phyloP scores from a whole-genome alignment of 2,797 vertebrate genomes.

The Microctenopoma stevenorrisi region DNA sequence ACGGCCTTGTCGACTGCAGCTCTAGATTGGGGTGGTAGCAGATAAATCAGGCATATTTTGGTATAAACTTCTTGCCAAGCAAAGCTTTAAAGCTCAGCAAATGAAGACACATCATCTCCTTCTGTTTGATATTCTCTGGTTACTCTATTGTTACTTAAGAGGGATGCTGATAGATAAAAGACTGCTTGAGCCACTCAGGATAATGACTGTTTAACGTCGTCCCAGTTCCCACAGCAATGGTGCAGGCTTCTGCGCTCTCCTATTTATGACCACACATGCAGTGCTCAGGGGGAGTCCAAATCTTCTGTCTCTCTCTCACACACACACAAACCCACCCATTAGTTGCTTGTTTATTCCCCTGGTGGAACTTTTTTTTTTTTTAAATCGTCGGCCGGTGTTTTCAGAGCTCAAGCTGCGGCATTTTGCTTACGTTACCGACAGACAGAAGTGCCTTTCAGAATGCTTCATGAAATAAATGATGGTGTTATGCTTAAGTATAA shows the following conservation, averaged over 20 bases:
- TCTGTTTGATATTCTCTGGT: conserved; percentile 40
- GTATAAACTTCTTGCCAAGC: conserved; percentile 41
- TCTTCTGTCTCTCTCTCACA: conserved; percentile 37
- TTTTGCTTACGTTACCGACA: conserved; percentile 52
- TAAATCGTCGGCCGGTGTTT: conserved; percentile 39
- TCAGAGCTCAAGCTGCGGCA: conserved; percentile 54
- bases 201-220: conserved; percentile 78
- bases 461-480: conserved; percentile 41
- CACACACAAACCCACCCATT: conserved; percentile 45
- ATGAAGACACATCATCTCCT: conserved; percentile 47
- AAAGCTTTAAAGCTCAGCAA: conserved; percentile 47
- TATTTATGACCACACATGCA: conserved; percentile 70
- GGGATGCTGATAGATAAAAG: conserved; percentile 70
- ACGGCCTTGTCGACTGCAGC: conserved; percentile 1
- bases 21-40: conserved; percentile 1
- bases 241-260: conserved; percentile 53
- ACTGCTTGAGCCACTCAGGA: conserved; percentile 59
- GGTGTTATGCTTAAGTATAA: conserved; percentile 14
- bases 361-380: conserved; percentile 37
- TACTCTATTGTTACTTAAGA: conserved; percentile 60
- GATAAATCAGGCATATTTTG: conserved; percentile 30
- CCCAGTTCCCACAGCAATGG: conserved; percentile 75
- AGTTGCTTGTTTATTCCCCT: conserved; percentile 53
- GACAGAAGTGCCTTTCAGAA: conserved; percentile 49
- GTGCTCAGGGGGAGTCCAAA: conserved; percentile 57